These are phyloP conservation scores for Parelbella ahira DNA, from an alignment of 2,888 invertebrate species.

Conservation along the genomic window DNA sequence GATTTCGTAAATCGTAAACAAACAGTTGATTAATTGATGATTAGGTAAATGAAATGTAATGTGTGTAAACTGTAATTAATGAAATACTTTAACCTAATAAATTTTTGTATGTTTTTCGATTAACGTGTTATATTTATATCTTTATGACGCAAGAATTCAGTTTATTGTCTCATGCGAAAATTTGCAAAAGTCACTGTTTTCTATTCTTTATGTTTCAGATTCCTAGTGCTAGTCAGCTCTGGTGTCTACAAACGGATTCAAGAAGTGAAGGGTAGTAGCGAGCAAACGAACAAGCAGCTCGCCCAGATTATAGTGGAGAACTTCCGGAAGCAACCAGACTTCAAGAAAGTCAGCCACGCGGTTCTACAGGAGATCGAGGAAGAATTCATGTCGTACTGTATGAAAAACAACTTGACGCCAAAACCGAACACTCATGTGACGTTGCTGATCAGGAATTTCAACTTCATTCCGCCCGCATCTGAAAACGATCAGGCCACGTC, in stretches of 20 bases:
- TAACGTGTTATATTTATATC: too few species aligned
- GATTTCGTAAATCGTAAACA: too few species aligned
- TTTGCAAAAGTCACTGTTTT: too few species aligned
- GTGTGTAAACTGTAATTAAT: too few species aligned
- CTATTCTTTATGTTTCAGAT: conserved; percentile 64
- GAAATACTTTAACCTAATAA: too few species aligned
- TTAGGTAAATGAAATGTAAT: too few species aligned
- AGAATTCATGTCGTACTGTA: conserved; percentile 89
- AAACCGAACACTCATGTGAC: conserved; percentile 91
- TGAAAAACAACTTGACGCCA: conserved; percentile 74
- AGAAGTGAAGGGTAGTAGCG: conserved; percentile 84
- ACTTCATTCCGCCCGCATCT: conserved; percentile 86
- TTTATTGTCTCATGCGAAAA: too few species aligned
- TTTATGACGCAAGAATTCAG: too few species aligned
- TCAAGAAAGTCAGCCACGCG: conserved; percentile 91
- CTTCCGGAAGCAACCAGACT: conserved; percentile 88
- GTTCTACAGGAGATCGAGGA: conserved; percentile 91
- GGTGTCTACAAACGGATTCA: conserved; percentile 92
- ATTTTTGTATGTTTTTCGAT: too few species aligned
- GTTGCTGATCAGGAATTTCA: conserved; percentile 91
- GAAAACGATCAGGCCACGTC: conserved; percentile 27
- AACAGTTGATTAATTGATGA: too few species aligned
- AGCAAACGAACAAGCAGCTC: conserved; percentile 90
- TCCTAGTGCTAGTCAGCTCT: conserved; percentile 91
- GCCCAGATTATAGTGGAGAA: conserved; percentile 90